Percentiles rank a stretch among this genome's conserved stretches.
These are phyloP conservation scores for Morpho deidamia DNA, from an alignment of 2,888 invertebrate genomes.

Conservation along the genomic window DNA sequence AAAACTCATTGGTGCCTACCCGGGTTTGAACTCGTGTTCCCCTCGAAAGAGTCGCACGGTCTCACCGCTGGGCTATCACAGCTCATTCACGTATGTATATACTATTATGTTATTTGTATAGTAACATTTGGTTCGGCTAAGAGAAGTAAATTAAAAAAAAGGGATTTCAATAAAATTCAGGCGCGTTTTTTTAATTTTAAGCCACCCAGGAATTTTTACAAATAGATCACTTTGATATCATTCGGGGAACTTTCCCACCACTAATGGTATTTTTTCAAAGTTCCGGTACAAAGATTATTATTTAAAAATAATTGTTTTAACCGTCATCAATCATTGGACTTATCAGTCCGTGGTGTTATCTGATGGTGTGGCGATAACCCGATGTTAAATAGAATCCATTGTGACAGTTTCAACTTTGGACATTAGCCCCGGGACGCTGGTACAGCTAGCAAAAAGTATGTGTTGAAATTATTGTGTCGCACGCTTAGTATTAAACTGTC, in stretches of 20 bases:
- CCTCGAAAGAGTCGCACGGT: no score
- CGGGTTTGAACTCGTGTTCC: no score
- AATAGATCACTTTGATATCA: neutral
- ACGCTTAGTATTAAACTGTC: no score
- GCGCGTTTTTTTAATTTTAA: no score
- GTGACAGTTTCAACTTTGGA: constrained; percentile 68
- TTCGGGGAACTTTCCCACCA: neutral
- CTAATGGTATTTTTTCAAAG: constrained; percentile 3
- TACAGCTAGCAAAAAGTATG: constrained; percentile 37
- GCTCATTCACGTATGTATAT: no score
- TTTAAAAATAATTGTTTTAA: constrained; percentile 20
- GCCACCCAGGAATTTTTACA: neutral
- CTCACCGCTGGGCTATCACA: no score
- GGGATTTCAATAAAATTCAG: no score
- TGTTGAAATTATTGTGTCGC: no score
- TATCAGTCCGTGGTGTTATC: constrained; percentile 46
- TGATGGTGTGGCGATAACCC: constrained; percentile 48
- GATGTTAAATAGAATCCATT: constrained; percentile 62
- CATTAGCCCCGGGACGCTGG: constrained; percentile 37
- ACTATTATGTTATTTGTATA: no score
- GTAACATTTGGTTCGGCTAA: no score
- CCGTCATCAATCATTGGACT: constrained; percentile 56
- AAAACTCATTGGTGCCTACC: no score
- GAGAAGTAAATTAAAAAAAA: no score
- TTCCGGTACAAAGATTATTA: constrained; percentile 11